Evolutionary conservation across 1,140 invertebrate species (phyloP).

Genomic region (Mercenaria mercenaria): DNA sequence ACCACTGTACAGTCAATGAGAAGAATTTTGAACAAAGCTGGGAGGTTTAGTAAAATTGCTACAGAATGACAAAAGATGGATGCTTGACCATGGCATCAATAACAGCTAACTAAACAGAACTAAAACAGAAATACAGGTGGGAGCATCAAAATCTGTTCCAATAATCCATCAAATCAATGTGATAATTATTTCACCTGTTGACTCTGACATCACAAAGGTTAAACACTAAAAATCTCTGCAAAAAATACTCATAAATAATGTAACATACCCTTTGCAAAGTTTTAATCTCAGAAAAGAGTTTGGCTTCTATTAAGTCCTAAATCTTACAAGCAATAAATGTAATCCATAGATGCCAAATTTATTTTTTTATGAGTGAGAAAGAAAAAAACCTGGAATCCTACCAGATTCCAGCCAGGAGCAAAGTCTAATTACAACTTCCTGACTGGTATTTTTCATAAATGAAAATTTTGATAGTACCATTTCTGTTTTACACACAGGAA

Average conservation of each 20-base stretch:
- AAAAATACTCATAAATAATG: neutral
- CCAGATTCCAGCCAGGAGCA: neutral
- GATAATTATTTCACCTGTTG: constrained; percentile 14
- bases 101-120: too few relatives aligned
- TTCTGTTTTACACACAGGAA: too few relatives aligned
- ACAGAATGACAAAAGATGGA: too few relatives aligned
- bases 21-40: too few relatives aligned
- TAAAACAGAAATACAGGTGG: too few relatives aligned
- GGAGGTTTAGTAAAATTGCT: too few relatives aligned
- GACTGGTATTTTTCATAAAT: neutral
- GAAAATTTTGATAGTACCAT: neutral
- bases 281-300: constrained; percentile 15
- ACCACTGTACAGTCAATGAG: too few relatives aligned
- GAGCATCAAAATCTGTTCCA: neutral
- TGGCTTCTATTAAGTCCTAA: constrained; percentile 6
- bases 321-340: constrained; percentile 19
- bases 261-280: neutral
- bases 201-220: neutral
- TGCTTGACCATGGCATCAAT: too few relatives aligned
- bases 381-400: neutral
- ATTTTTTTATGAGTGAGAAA: neutral
- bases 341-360: neutral
- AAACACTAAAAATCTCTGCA: neutral
- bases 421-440: neutral
- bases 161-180: neutral